phyloP scores from a whole-genome alignment of 2,113 vertebrate species.

The Miniopterus natalensis region DNA sequence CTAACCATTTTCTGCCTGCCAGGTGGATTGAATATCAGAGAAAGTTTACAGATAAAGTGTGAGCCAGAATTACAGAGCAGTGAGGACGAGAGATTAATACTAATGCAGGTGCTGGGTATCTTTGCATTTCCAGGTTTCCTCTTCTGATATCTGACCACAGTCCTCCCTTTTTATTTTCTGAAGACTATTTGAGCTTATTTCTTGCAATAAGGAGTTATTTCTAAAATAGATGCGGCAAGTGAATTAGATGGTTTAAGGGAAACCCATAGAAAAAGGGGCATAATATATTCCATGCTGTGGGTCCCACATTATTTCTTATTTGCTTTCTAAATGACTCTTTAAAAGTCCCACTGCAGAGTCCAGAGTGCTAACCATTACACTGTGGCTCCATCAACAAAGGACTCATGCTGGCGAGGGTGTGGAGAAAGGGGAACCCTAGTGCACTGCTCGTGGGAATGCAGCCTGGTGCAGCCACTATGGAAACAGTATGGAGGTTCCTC shows the following conservation, averaged over 20 bases:
- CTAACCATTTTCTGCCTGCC: not conserved
- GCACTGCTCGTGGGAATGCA: no score
- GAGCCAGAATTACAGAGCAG: not conserved
- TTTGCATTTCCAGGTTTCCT: not conserved
- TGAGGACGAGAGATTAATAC: not conserved
- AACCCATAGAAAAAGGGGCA: not conserved
- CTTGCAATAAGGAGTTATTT: not conserved
- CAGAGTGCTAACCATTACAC: no score
- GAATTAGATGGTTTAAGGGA: not conserved
- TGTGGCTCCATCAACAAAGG: no score
- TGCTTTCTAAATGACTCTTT: constrained; percentile 57
- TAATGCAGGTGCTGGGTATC: not conserved
- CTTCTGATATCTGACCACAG: not conserved
- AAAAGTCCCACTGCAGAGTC: not conserved
- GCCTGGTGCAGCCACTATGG: no score
- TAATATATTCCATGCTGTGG: not conserved
- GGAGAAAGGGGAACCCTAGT: no score
- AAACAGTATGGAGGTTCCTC: no score
- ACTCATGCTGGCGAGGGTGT: no score
- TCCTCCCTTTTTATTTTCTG: not conserved
- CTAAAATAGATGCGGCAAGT: not conserved
- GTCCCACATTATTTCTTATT: constrained; percentile 46
- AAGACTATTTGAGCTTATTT: not conserved
- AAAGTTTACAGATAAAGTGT: not conserved
- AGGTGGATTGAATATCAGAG: not conserved